phyloP scores from a whole-genome alignment of 2,797 vertebrate species.

The Esox lucius region DNA sequence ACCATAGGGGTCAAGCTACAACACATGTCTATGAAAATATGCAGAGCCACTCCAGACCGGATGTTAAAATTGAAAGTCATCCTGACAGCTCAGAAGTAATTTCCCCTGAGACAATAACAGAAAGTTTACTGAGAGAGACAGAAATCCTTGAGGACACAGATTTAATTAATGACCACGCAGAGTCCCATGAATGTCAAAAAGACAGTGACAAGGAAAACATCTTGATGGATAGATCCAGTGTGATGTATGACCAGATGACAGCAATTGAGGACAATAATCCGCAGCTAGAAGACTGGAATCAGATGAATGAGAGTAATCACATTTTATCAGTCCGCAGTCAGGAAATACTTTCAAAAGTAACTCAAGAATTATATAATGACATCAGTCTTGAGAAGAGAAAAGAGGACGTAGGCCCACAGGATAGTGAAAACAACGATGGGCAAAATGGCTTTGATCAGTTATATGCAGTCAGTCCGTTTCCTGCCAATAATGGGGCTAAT shows the following conservation, averaged over 20 bases:
- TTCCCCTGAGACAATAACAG: neutral
- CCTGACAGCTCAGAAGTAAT: neutral
- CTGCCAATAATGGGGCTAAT: neutral
- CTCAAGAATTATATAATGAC: neutral
- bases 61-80: neutral
- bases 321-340: neutral
- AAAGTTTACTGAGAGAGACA: neutral
- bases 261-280: neutral
- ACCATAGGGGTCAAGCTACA: neutral
- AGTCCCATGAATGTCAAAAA: neutral
- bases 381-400: neutral
- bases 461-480: neutral
- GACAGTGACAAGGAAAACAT: neutral
- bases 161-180: neutral
- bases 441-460: neutral
- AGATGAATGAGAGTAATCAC: neutral
- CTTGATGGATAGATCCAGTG: neutral
- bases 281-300: neutral
- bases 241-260: neutral
- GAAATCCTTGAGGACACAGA: neutral
- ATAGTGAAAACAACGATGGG: neutral
- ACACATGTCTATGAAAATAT: neutral
- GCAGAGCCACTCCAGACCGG: neutral
- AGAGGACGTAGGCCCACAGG: neutral
- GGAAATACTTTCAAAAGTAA: neutral